phyloP scores from a whole-genome alignment of 1,140 invertebrate genomes.

The Sogatella furcifera region DNA sequence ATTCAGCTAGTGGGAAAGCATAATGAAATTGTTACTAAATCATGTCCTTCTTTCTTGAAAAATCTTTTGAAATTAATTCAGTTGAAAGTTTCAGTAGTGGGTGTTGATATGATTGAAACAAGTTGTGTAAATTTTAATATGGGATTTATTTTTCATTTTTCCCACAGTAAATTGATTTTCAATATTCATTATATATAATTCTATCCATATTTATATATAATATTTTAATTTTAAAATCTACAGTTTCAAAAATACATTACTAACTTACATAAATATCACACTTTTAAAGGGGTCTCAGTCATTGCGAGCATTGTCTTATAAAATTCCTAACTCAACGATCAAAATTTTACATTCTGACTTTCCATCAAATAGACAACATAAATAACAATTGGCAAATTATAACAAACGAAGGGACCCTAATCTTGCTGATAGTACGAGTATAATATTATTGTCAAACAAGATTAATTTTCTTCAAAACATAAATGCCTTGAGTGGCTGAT shows the following conservation, averaged over 20 bases:
- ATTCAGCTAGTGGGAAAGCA: too few relatives aligned
- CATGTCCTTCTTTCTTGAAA: too few relatives aligned
- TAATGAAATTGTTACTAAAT: too few relatives aligned
- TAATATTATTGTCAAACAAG: background rate
- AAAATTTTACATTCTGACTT: background rate
- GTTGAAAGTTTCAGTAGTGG: too few relatives aligned
- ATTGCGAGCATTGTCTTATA: slow-evolving; percentile 6
- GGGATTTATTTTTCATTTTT: too few relatives aligned
- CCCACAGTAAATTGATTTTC: too few relatives aligned
- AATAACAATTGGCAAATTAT: slow-evolving; percentile 3
- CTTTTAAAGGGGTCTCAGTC: slow-evolving; percentile 15
- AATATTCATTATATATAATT: too few relatives aligned
- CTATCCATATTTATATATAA: too few relatives aligned
- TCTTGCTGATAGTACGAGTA: background rate
- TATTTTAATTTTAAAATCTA: background rate
- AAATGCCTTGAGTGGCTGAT: background rate
- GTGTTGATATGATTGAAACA: too few relatives aligned
- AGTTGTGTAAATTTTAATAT: too few relatives aligned
- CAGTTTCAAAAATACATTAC: slow-evolving; percentile 6
- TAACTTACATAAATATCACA: slow-evolving; percentile 17
- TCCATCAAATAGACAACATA: background rate
- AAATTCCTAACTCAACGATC: background rate
- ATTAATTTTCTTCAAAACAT: background rate
- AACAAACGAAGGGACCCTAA: background rate
- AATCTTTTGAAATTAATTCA: too few relatives aligned